These are phyloP conservation scores for Acronicta aceris DNA, from an alignment of 2,888 invertebrate species.

Conservation along the genomic window DNA sequence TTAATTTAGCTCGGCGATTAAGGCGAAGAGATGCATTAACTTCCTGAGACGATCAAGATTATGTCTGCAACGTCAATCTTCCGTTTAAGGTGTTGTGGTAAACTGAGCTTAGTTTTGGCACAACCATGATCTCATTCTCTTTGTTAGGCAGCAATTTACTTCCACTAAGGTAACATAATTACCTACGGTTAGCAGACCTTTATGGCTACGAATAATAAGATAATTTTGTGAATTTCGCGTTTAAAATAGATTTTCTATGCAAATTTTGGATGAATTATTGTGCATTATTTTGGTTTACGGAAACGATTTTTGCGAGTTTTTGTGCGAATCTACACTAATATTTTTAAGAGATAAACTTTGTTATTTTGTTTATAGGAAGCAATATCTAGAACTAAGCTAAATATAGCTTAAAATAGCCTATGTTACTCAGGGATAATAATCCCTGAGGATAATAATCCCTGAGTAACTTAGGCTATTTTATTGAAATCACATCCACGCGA, in stretches of 20 bases:
- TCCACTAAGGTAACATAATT: slow-evolving; percentile 66
- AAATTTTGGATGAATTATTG: slow-evolving; percentile 32
- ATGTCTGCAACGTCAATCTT: slow-evolving; percentile 58
- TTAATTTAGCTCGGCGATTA: slow-evolving; percentile 15
- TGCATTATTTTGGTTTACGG: slow-evolving; percentile 21
- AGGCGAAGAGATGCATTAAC: slow-evolving; percentile 12
- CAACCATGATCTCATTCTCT: slow-evolving; percentile 70
- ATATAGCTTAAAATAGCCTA: too few species aligned
- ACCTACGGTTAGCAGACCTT: slow-evolving; percentile 32
- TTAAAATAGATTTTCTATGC: slow-evolving; percentile 38
- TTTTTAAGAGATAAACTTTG: too few species aligned
- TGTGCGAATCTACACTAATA: background rate
- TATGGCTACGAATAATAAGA: slow-evolving; percentile 57
- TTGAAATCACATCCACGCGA: too few species aligned
- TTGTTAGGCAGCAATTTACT: slow-evolving; percentile 72
- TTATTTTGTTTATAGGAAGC: too few species aligned
- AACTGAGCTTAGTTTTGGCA: slow-evolving; percentile 48
- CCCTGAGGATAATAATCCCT: too few species aligned
- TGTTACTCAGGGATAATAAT: too few species aligned
- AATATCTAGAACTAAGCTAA: too few species aligned
- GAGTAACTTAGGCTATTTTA: too few species aligned
- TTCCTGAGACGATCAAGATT: slow-evolving; percentile 39
- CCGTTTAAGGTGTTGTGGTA: slow-evolving; percentile 76
- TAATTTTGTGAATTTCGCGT: slow-evolving; percentile 35
- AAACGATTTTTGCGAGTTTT: slow-evolving; percentile 19